Evolutionary conservation across 2,888 invertebrate genomes (phyloP).

Genomic region (Phyllotreta cruciferae): DNA sequence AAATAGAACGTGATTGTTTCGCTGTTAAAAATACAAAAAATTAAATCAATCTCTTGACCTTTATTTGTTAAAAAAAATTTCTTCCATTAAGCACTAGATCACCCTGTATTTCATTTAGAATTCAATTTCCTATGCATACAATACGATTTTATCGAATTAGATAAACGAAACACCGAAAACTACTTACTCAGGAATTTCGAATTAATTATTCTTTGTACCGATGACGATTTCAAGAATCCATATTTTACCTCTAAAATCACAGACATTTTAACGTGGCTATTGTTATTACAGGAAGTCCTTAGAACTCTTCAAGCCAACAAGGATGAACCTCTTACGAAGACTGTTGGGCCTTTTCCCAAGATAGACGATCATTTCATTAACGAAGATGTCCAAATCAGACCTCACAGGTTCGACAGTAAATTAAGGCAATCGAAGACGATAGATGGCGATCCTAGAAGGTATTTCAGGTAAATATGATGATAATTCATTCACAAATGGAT

Average conservation of each 20-base stretch:
- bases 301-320: conserved; percentile 36
- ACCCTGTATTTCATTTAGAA: no score
- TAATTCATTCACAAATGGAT: neutral
- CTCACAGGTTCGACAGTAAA: conserved; percentile 30
- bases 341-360: conserved; percentile 38
- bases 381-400: conserved; percentile 40
- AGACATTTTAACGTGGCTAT: neutral
- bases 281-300: conserved; percentile 38
- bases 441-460: conserved; percentile 42
- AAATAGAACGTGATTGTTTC: no score
- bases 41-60: no score
- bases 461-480: conserved; percentile 21
- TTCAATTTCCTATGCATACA: no score
- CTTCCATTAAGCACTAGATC: no score
- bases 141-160: no score
- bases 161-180: no score
- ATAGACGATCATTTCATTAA: conserved; percentile 26
- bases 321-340: conserved; percentile 31
- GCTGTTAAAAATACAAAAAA: no score
- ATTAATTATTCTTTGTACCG: neutral
- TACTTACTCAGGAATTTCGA: no score
- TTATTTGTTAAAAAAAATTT: no score
- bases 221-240: neutral
- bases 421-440: conserved; percentile 43
- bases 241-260: no score